Percentiles rank a stretch among this genome's conserved stretches.
Conservation (phyloP, 2,113 vertebrate genomes). For the Limnothrissa miodon region DNA sequence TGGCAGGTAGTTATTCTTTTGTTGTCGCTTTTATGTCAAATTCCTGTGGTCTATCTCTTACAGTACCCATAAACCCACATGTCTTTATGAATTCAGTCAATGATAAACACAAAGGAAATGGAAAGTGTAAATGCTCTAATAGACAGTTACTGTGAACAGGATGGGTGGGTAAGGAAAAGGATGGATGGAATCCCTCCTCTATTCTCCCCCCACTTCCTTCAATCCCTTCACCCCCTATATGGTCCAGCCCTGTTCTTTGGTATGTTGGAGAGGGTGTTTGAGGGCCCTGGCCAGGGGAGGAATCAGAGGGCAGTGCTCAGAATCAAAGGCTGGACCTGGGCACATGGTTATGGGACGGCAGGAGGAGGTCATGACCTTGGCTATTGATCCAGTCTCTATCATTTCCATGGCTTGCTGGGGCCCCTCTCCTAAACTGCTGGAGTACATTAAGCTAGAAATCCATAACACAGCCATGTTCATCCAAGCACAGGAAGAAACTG, state of each 20-base stretch:
- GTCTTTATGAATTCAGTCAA: neutral
- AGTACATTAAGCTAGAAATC: slow-evolving; percentile 99
- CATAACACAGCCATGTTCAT: slow-evolving; percentile 96
- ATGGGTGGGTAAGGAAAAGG: neutral
- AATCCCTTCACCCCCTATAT: slow-evolving; percentile 19
- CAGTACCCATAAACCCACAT: neutral
- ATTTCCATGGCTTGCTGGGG: slow-evolving; percentile 94
- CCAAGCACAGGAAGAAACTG: slow-evolving; percentile 99
- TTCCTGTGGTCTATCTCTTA: neutral
- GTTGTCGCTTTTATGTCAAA: neutral
- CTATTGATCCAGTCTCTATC: slow-evolving; percentile 95
- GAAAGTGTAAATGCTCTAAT: neutral
- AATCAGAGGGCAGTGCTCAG: slow-evolving; percentile 75
- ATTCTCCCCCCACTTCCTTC: neutral
- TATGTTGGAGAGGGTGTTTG: slow-evolving; percentile 23
- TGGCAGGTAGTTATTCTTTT: neutral
- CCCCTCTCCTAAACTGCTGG: slow-evolving; percentile 91
- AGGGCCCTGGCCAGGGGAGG: slow-evolving; percentile 30
- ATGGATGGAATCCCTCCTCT: neutral
- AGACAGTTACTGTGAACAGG: neutral
- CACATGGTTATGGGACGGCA: slow-evolving; percentile 29
- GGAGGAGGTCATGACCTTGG: slow-evolving; percentile 86
- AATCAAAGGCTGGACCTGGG: slow-evolving; percentile 64
- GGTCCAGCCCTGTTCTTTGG: slow-evolving; percentile 40
- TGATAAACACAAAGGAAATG: neutral